These are phyloP conservation scores for Pseudomyrmex sp. DNA, from an alignment of 1,140 invertebrate species.

Conservation along the genomic window DNA sequence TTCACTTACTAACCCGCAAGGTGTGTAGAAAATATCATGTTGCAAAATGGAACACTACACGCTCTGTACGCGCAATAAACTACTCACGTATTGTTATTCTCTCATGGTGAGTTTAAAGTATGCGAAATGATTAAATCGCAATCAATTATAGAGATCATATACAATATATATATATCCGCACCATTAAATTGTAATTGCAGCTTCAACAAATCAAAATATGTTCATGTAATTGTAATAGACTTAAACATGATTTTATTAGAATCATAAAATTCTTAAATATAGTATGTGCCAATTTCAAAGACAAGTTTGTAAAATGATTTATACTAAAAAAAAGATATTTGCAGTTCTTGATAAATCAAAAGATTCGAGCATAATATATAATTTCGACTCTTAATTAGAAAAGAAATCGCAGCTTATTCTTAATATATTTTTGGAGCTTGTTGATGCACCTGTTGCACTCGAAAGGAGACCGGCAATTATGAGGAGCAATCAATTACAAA, in stretches of 20 bases:
- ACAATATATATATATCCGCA: not conserved
- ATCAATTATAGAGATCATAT: slow-evolving; percentile 2
- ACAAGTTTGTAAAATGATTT: not conserved
- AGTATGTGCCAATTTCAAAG: not conserved
- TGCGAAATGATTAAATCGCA: slow-evolving; percentile 25
- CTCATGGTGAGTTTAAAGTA: slow-evolving; percentile 3
- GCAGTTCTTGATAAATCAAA: slow-evolving; percentile 5
- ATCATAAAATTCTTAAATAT: not conserved
- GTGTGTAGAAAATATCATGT: not conserved
- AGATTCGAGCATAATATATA: slow-evolving; percentile 26
- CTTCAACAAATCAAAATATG: not conserved
- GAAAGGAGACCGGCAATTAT: slow-evolving; percentile 67
- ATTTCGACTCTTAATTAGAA: slow-evolving; percentile 43
- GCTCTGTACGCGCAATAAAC: slow-evolving; percentile 29
- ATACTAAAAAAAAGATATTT: not conserved
- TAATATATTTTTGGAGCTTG: slow-evolving; percentile 61
- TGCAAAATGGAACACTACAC: slow-evolving; percentile 49
- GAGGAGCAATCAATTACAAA: slow-evolving; percentile 70
- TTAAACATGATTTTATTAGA: not conserved
- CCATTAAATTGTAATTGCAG: slow-evolving; percentile 12
- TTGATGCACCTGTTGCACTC: slow-evolving; percentile 69
- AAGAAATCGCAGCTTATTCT: slow-evolving; percentile 52
- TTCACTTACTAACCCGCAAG: slow-evolving; percentile 28
- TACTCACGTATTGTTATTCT: slow-evolving; percentile 10
- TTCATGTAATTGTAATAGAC: not conserved